Conservation (phyloP, 1,140 invertebrate species). For the Danaus plexippus region DNA sequence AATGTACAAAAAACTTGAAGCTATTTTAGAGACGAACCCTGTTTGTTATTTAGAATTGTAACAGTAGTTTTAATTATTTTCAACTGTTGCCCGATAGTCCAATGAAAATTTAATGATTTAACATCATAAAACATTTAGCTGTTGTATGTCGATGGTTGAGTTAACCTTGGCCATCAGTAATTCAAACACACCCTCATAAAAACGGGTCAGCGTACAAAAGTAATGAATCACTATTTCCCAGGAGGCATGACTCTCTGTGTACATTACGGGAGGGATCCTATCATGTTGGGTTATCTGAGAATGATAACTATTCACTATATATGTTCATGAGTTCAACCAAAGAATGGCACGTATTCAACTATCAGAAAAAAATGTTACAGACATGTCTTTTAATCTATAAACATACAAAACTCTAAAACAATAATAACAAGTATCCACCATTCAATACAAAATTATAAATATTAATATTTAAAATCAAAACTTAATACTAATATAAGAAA, state of each 20-base stretch:
- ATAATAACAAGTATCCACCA: constrained; percentile 53
- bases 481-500: constrained; percentile 40
- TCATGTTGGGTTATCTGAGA: no score
- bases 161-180: no score
- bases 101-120: no score
- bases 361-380: constrained; percentile 30
- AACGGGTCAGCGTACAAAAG: no score
- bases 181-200: no score
- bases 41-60: constrained; percentile 23
- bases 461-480: constrained; percentile 47
- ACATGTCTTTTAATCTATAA: constrained; percentile 41
- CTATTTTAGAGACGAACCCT: constrained; percentile 19
- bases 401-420: constrained; percentile 63
- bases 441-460: constrained; percentile 49
- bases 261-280: no score
- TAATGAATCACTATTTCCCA: no score
- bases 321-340: constrained; percentile 17
- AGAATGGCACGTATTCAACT: constrained; percentile 28
- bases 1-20: constrained; percentile 15
- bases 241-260: no score
- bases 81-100: constrained; percentile 4
- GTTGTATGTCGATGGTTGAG: no score
- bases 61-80: constrained; percentile 4
- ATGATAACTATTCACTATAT: constrained; percentile 5
- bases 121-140: no score